These are phyloP conservation scores for Opisthocomus hoazin DNA, from an alignment of 2,113 vertebrate genomes.

Conservation along the genomic window DNA sequence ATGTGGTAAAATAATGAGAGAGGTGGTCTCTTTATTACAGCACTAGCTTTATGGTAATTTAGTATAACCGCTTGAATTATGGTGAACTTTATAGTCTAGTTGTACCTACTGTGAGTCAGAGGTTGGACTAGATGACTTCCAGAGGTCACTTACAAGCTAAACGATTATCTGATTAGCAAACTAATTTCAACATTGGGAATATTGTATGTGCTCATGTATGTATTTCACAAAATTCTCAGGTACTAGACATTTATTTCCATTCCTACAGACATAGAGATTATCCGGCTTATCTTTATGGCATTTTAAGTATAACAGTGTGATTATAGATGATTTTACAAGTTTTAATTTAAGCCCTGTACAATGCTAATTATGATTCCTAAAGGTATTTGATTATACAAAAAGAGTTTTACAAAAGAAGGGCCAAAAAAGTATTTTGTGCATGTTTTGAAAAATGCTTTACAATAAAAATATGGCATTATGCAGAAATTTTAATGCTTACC, in stretches of 20 bases:
- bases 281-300: background rate
- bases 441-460: background rate
- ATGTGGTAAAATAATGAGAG: background rate
- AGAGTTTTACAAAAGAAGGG: background rate
- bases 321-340: background rate
- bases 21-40: background rate
- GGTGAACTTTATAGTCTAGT: background rate
- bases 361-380: background rate
- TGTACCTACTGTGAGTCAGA: background rate
- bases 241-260: background rate
- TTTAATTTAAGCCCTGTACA: background rate
- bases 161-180: background rate
- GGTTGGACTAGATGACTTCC: background rate
- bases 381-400: background rate
- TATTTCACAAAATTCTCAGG: background rate
- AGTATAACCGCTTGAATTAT: background rate
- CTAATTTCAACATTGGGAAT: background rate
- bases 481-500: background rate
- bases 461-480: background rate
- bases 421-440: background rate
- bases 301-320: background rate
- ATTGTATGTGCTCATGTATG: background rate
- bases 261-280: background rate
- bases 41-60: background rate
- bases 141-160: background rate